A percentile compares a stretch with the other conserved stretches of the same genome.
Conservation (phyloP, 1,140 invertebrate species). For the Caerostris darwini region DNA sequence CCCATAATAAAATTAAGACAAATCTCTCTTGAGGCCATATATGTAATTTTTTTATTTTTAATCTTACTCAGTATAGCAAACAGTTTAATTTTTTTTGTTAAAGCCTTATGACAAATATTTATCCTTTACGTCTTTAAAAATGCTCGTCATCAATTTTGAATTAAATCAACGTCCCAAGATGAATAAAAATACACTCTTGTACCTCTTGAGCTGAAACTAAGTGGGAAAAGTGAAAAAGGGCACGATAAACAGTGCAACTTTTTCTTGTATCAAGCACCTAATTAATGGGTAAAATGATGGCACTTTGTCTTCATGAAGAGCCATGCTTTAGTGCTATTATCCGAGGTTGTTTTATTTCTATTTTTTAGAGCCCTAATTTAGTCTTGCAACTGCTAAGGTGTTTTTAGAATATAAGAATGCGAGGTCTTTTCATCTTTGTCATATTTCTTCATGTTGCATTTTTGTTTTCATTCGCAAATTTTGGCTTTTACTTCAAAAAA, state of each 20-base stretch:
- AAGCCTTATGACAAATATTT: not conserved
- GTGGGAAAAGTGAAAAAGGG: not conserved
- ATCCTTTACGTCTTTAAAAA: not conserved
- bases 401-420: not conserved
- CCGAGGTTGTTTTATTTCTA: not conserved
- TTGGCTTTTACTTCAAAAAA: too few relatives aligned
- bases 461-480: not conserved
- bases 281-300: constrained; percentile 47
- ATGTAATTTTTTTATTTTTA: too few relatives aligned
- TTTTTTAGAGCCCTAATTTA: not conserved
- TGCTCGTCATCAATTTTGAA: not conserved
- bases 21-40: too few relatives aligned
- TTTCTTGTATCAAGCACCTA: not conserved
- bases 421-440: not conserved
- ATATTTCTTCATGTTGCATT: not conserved
- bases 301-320: constrained; percentile 53
- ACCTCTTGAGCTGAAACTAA: not conserved
- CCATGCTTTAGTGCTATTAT: not conserved
- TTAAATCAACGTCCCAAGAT: not conserved
- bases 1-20: too few relatives aligned
- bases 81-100: not conserved
- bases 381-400: not conserved
- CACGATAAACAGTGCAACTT: not conserved
- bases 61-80: too few relatives aligned
- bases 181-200: not conserved